Evolutionary conservation across 2,888 invertebrate species (phyloP), one percentile per base, ranked within the genome.

Genomic region (Conus canariensis): DNA sequence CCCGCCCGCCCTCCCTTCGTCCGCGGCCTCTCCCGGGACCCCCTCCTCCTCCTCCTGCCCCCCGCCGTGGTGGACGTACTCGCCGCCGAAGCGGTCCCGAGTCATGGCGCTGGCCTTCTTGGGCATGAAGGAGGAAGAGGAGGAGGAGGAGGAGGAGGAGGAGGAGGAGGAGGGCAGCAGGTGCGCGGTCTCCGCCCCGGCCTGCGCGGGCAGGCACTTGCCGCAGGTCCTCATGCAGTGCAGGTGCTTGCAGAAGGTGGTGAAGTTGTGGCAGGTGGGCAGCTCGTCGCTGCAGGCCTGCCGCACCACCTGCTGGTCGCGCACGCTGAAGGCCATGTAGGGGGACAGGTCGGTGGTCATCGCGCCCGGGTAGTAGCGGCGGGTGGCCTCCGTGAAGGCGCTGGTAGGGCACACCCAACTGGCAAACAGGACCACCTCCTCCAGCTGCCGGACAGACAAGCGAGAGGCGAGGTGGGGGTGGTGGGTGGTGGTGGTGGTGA

Each of bases 161-260:
- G n/a, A n/a, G n/a, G n/a, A n/a, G 14, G 77, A 10, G 25, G 77
- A 14, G 25, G 77, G 25, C 30, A 12, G 12, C 8, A 12, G 6
- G 77, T 9, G 4, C 25, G 9, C 0, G 77, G 77, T 6, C 10
- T 30, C 16, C 14, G 14, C 45, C n/a, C 0, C 30, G 5, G 16
- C 59, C 22, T 0, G 16, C 7, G 7, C 82, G 7, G 82, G 64
- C 12, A 30, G 59, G 86, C 91, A 91, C 83, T 91, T 80, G 10
- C 90, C 85, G 45, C 91, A 91, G 16, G 91, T 91, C 59, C 74
- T 70, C 88, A 90, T 88, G 80, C 91, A 91, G 67, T 90, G 91
- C 16, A 86, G 58, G 30, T 77, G 88, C 9, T 45, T 22, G 77
- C 91, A 91, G 64, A 86, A 90, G n/a, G 60, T 88, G 19, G 90